A percentile compares a stretch with the other conserved stretches of the same genome.
Evolutionary conservation across 2,797 vertebrate genomes (phyloP).

Genomic region (Pangasius larnaudii): DNA sequence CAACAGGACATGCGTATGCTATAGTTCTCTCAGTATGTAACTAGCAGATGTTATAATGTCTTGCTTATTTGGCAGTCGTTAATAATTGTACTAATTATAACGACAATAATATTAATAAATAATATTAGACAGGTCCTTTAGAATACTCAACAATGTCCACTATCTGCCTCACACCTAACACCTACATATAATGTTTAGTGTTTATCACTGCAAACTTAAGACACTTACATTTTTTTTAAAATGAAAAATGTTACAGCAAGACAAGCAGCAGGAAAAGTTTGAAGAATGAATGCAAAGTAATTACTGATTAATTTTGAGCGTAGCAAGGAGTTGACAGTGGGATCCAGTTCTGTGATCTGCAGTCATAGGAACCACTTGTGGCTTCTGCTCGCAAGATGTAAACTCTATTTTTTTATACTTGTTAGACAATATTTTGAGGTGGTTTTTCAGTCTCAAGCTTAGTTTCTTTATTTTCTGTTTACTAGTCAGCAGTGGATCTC

Average conservation of each 20-base stretch:
- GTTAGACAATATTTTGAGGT: background rate
- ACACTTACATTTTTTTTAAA: background rate
- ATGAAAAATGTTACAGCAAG: background rate
- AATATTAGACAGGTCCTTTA: background rate
- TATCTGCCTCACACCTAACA: background rate
- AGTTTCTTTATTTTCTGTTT: background rate
- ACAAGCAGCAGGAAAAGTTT: background rate
- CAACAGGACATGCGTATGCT: background rate
- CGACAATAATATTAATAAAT: background rate
- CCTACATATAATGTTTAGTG: background rate
- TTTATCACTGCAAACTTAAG: background rate
- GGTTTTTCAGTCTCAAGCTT: background rate
- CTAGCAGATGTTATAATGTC: background rate
- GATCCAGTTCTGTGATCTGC: conserved; percentile 5
- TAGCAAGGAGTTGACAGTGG: background rate
- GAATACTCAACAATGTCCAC: background rate
- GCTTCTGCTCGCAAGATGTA: background rate
- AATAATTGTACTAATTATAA: background rate
- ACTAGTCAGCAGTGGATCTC: background rate
- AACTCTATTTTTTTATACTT: background rate
- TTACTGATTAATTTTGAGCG: background rate
- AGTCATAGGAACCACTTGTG: background rate
- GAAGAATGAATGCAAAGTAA: background rate
- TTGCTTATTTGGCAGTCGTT: background rate
- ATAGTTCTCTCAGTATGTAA: background rate